A percentile compares a stretch with the other conserved stretches of the same genome.
Evolutionary conservation across 2,113 vertebrate species (phyloP).

Genomic region (Chitala chitala): DNA sequence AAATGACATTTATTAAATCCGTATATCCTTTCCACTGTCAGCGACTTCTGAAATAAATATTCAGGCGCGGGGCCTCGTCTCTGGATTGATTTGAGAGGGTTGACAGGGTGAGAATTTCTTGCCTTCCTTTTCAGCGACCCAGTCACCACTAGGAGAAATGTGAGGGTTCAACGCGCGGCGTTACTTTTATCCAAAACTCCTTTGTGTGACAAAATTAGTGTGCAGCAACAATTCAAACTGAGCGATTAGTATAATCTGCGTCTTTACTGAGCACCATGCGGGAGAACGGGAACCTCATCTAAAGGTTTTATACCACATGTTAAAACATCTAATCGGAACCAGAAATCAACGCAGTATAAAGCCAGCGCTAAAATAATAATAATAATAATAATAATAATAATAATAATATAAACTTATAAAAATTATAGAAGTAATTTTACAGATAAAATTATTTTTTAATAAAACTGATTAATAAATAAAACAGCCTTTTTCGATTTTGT

Average conservation of each 20-base stretch:
- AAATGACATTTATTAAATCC: not conserved
- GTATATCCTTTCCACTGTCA: not conserved
- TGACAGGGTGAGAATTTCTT: too few relatives aligned
- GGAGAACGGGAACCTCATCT: not conserved
- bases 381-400: not conserved
- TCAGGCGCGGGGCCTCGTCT: not conserved
- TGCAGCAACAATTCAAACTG: too few relatives aligned
- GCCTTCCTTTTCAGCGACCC: not conserved
- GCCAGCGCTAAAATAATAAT: not conserved
- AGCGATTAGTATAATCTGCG: not conserved
- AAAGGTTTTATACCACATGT: not conserved
- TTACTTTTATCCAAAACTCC: not conserved
- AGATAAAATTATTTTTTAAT: not conserved
- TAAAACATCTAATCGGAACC: not conserved
- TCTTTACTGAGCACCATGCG: not conserved
- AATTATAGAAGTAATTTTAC: not conserved
- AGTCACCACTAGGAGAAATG: conserved; percentile 9
- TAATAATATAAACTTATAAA: too few relatives aligned
- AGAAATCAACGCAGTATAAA: not conserved
- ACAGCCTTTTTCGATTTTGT: too few relatives aligned
- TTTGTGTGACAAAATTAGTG: not conserved
- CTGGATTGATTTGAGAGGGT: not conserved
- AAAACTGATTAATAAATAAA: too few relatives aligned
- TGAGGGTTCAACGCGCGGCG: not conserved
- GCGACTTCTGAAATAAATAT: not conserved